Evolutionary conservation across 1,140 invertebrate genomes (phyloP).

Genomic region (Lepidotrigona ventralis): DNA sequence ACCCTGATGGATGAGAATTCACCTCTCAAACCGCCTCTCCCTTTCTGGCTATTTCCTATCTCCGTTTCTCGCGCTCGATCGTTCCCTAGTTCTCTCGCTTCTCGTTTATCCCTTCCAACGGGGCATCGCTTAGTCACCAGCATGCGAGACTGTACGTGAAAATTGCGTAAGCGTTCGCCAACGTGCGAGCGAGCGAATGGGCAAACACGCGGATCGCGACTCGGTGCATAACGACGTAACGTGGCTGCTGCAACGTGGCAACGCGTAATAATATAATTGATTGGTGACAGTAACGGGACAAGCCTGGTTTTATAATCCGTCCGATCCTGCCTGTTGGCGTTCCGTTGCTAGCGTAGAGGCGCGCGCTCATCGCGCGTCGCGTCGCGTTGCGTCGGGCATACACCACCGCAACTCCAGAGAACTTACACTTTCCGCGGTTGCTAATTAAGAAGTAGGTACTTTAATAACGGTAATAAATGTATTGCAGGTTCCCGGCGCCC

Average conservation of each 20-base stretch:
- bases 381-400: too few species aligned
- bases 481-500: neutral
- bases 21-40: conserved; percentile 6
- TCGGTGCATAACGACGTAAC: neutral
- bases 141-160: conserved; percentile 18
- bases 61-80: conserved; percentile 28
- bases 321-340: neutral
- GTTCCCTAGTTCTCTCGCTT: conserved; percentile 9
- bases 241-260: conserved; percentile 6
- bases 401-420: neutral
- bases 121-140: conserved; percentile 33
- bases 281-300: conserved; percentile 21
- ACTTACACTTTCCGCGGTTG: neutral
- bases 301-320: conserved; percentile 20
- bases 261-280: conserved; percentile 32
- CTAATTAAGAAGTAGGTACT: conserved; percentile 35
- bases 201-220: neutral
- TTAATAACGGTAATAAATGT: conserved; percentile 37
- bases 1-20: conserved; percentile 66
- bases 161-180: conserved; percentile 30
- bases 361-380: neutral
- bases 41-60: too few species aligned
- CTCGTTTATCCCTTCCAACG: conserved; percentile 31
- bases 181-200: neutral
- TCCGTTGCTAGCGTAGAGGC: neutral